Percentiles rank a stretch among this genome's conserved stretches.
Evolutionary conservation across 2,888 invertebrate species (phyloP).

Genomic region (Brachylomia viminalis): DNA sequence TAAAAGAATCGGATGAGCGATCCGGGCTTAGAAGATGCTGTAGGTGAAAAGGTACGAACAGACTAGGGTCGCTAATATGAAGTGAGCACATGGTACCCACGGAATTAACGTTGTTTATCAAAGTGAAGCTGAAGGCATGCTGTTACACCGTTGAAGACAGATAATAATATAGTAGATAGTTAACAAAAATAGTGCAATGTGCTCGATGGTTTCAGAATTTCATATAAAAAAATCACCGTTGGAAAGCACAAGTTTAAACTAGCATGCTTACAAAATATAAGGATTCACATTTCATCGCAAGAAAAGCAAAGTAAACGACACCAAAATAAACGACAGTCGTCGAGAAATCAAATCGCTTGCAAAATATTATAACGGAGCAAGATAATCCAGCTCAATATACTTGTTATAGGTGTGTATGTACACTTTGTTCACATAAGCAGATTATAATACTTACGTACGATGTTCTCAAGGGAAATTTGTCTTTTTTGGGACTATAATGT

Average conservation of each 20-base stretch:
- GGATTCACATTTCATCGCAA: background rate
- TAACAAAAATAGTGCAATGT: background rate
- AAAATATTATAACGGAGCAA: constrained; percentile 33
- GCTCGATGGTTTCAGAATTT: background rate
- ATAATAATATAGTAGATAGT: background rate
- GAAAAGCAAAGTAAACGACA: background rate
- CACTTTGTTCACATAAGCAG: constrained; percentile 27
- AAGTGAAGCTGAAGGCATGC: background rate
- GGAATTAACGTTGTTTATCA: background rate
- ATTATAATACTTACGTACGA: constrained; percentile 21
- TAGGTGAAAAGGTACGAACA: background rate
- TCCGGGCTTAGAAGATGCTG: background rate
- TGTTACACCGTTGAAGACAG: background rate
- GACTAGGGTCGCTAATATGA: background rate
- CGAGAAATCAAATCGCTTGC: constrained; percentile 32
- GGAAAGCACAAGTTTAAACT: background rate
- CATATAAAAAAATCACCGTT: background rate
- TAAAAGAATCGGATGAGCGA: background rate
- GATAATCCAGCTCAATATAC: constrained; percentile 42
- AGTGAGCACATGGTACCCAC: background rate
- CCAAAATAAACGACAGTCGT: background rate
- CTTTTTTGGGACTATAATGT: background rate
- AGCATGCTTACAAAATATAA: background rate
- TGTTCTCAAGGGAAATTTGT: constrained; percentile 10
- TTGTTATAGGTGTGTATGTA: background rate